A percentile compares a stretch with the other conserved stretches of the same genome.
Conservation (phyloP, 2,888 invertebrate genomes). For the Agrilus biguttatus region DNA sequence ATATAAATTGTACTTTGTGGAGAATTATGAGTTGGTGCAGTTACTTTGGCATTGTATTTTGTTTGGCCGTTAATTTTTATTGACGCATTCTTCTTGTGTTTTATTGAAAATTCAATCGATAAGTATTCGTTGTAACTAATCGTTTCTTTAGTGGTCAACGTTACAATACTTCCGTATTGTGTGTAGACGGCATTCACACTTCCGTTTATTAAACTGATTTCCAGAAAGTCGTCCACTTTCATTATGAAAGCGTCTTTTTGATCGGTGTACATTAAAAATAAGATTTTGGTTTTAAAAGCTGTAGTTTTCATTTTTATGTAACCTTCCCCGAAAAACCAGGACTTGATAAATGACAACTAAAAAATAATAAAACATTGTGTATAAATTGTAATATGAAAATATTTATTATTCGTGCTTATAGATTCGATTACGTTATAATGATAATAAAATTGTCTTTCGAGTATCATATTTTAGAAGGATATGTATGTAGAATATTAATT, state of each 20-base stretch:
- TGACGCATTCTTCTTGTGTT: constrained; percentile 4
- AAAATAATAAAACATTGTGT: constrained; percentile 6
- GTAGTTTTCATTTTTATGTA: constrained; percentile 51
- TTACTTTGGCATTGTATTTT: constrained; percentile 1
- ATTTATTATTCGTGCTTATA: no score
- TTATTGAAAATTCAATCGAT: constrained; percentile 8
- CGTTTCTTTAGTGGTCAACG: constrained; percentile 4
- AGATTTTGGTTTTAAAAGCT: constrained; percentile 7
- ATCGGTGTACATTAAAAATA: constrained; percentile 10
- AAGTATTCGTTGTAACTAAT: constrained; percentile 12
- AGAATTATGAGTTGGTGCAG: not conserved
- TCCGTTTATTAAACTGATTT: constrained; percentile 1
- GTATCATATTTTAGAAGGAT: no score
- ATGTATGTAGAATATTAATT: no score
- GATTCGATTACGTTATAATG: no score
- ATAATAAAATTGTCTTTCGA: no score
- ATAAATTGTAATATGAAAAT: no score
- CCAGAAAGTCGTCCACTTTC: constrained; percentile 2
- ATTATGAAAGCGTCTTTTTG: constrained; percentile 9
- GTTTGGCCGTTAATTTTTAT: constrained; percentile 7
- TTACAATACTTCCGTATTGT: constrained; percentile 6
- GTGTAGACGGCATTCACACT: constrained; percentile 5
- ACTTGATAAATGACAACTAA: constrained; percentile 36
- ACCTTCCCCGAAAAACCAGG: constrained; percentile 67
- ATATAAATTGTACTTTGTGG: constrained; percentile 3